Percentiles rank a stretch among this genome's conserved stretches.
Evolutionary conservation across 1,140 invertebrate genomes (phyloP).

Genomic region (Drosophila sproati): DNA sequence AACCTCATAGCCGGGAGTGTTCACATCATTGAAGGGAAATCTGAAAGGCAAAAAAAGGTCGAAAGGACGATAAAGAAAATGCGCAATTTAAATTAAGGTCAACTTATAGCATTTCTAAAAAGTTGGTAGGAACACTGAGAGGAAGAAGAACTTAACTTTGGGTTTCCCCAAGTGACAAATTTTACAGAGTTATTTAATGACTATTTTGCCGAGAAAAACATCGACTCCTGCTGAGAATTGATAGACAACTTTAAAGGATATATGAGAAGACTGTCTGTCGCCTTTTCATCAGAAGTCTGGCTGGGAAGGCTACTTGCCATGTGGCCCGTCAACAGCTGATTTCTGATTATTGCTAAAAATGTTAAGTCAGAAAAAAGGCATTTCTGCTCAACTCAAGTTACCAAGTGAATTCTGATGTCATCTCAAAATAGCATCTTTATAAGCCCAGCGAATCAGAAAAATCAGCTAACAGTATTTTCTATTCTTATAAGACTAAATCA

Average conservation of each 20-base stretch:
- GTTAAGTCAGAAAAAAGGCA: neutral
- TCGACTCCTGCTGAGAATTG: neutral
- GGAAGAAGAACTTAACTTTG: neutral
- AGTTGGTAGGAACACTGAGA: neutral
- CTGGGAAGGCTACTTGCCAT: neutral
- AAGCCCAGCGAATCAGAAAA: too few relatives aligned
- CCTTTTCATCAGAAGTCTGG: neutral
- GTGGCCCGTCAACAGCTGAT: neutral
- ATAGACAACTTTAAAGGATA: neutral
- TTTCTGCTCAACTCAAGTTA: too few relatives aligned
- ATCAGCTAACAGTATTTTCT: too few relatives aligned
- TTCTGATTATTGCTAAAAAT: neutral
- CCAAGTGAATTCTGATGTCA: too few relatives aligned
- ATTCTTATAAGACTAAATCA: too few relatives aligned
- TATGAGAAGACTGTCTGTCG: neutral
- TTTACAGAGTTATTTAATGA: neutral
- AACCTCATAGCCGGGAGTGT: constrained; percentile 66
- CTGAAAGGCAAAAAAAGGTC: constrained; percentile 28
- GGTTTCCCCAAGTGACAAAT: neutral
- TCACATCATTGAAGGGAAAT: constrained; percentile 66
- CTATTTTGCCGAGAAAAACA: neutral
- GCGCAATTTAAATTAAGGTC: neutral
- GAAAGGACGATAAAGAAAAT: neutral
- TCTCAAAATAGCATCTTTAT: too few relatives aligned
- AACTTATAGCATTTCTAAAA: neutral